Percentiles rank a stretch among this genome's conserved stretches.
Evolutionary conservation across 2,888 invertebrate species (phyloP).

Genomic region (Ariolimax columbianus): DNA sequence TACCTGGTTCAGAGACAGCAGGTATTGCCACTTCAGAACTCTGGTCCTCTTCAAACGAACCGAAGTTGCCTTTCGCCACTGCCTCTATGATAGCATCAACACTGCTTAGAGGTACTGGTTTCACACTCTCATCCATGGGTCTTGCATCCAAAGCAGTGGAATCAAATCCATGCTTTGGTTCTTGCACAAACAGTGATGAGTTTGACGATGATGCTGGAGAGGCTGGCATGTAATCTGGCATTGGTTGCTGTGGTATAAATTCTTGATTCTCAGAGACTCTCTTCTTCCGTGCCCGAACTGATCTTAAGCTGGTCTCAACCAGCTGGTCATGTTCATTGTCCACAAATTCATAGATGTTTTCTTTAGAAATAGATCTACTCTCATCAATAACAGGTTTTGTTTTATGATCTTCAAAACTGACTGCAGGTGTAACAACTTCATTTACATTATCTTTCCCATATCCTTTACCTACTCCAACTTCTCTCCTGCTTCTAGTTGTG

Average conservation of each 20-base stretch:
- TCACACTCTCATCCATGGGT: conserved; percentile 3
- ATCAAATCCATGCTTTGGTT: conserved; percentile 25
- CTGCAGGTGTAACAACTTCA: conserved; percentile 21
- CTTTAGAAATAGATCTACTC: conserved; percentile 52
- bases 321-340: conserved; percentile 64
- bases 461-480: conserved; percentile 21
- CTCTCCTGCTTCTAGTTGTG: conserved; percentile 52
- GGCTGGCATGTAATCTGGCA: conserved; percentile 32
- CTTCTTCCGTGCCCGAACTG: conserved; percentile 54
- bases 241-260: background rate
- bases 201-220: conserved; percentile 39
- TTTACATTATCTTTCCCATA: conserved; percentile 41
- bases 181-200: conserved; percentile 13
- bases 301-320: conserved; percentile 52
- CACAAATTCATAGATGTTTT: conserved; percentile 71
- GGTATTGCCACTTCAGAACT: background rate
- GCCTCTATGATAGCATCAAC: conserved; percentile 94
- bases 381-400: conserved; percentile 46
- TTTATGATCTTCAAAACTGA: conserved; percentile 58
- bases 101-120: conserved; percentile 78
- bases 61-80: conserved; percentile 85
- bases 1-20: conserved; percentile 35
- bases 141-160: background rate
- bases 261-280: conserved; percentile 43
- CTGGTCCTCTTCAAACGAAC: background rate